A percentile compares a stretch with the other conserved stretches of the same genome.
These are phyloP conservation scores for Leptinotarsa lineolata DNA, from an alignment of 1,140 invertebrate species.

Conservation along the genomic window DNA sequence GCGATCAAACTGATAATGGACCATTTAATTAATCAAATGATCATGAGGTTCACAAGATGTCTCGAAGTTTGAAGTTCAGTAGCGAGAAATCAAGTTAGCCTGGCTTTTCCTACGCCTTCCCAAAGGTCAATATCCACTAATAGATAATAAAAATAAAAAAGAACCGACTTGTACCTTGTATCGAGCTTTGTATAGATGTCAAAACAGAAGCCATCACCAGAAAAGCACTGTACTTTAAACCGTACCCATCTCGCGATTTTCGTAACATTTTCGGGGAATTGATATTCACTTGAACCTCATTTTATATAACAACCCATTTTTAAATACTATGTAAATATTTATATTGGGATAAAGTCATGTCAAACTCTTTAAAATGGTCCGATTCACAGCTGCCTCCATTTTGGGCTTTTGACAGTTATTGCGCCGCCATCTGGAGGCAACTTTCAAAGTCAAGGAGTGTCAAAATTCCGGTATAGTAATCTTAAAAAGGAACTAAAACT, in stretches of 20 bases:
- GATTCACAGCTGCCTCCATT: not conserved
- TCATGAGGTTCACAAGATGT: too few species aligned
- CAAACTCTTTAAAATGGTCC: not conserved
- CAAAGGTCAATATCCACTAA: conserved; percentile 11
- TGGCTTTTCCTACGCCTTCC: not conserved
- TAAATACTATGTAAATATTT: conserved; percentile 13
- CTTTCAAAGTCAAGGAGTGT: too few species aligned
- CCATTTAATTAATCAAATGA: not conserved
- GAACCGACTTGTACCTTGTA: conserved; percentile 19
- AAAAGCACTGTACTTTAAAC: conserved; percentile 13
- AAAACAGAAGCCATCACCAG: conserved; percentile 25
- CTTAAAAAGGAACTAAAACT: too few species aligned
- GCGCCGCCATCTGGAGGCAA: not conserved
- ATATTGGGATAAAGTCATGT: not conserved
- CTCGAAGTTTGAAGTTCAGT: too few species aligned
- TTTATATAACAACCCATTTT: conserved; percentile 11
- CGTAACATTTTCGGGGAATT: conserved; percentile 10
- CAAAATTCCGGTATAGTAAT: too few species aligned
- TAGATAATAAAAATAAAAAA: conserved; percentile 26
- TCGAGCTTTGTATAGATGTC: conserved; percentile 24
- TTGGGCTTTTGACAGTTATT: not conserved
- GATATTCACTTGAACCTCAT: not conserved
- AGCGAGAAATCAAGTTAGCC: not conserved
- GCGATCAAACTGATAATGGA: not conserved
- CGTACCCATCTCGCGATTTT: not conserved